Conservation (phyloP, 2,888 invertebrate species). For the Lasioglossum malachurum region DNA sequence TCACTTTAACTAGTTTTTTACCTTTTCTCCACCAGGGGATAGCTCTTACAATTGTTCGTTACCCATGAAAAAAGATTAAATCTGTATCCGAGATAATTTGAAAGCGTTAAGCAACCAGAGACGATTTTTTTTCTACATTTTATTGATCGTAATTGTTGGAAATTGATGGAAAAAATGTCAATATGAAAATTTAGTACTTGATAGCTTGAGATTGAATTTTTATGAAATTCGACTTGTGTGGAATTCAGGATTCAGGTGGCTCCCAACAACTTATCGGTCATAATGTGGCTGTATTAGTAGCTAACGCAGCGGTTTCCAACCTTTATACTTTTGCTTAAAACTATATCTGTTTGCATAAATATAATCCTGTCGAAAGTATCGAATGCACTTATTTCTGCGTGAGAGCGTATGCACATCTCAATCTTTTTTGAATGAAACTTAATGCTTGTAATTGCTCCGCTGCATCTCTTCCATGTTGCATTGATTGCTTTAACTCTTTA, state of each 20-base stretch:
- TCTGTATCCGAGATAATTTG: not conserved
- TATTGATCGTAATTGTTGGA: not conserved
- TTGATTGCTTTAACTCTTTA: not conserved
- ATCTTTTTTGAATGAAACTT: not conserved
- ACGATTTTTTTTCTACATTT: not conserved
- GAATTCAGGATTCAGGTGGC: too few species aligned
- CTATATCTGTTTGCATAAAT: not conserved
- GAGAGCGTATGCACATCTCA: not conserved
- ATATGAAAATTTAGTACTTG: not conserved
- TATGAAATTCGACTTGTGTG: not conserved
- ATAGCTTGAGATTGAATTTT: not conserved
- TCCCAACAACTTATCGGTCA: too few species aligned
- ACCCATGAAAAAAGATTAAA: not conserved
- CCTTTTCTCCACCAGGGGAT: not conserved
- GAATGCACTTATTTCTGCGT: not conserved
- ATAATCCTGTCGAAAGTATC: not conserved
- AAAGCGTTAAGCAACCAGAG: not conserved
- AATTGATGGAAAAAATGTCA: not conserved
- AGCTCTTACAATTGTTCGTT: not conserved
- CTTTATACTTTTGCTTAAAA: too few species aligned
- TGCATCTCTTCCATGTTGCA: not conserved
- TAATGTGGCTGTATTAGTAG: too few species aligned
- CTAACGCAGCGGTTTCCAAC: too few species aligned
- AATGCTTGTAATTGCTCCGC: not conserved
- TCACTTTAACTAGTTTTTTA: not conserved